These are phyloP conservation scores for Sycon ciliatum DNA, from an alignment of 37 sponge, comb jelly and placozoan genomes.

Conservation along the genomic window DNA sequence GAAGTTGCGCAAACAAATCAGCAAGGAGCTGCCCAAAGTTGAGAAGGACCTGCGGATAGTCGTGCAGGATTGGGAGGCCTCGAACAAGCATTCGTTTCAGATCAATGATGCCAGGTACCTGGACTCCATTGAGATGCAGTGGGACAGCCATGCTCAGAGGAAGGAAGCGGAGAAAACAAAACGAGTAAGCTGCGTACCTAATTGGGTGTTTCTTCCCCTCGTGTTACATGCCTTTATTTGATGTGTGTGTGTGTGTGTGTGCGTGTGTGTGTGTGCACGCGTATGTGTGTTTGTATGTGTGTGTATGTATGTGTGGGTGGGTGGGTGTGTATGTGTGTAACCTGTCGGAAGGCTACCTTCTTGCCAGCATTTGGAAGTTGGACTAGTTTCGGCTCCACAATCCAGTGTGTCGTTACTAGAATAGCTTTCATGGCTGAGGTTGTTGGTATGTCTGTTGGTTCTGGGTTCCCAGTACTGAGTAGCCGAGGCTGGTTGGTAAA, in stretches of 20 bases:
- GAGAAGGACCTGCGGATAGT: conserved; percentile 44
- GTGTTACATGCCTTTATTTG: background rate
- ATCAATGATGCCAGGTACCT: conserved; percentile 49
- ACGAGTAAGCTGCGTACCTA: conserved; percentile 28
- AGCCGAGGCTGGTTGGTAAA: no score
- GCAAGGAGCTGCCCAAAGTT: conserved; percentile 64
- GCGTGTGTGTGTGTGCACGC: background rate
- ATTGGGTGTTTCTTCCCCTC: background rate
- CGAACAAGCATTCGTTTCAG: conserved; percentile 36
- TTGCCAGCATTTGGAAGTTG: no score
- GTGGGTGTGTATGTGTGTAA: no score
- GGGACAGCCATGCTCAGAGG: conserved; percentile 25
- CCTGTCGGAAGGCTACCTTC: no score
- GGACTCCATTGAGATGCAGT: conserved; percentile 49
- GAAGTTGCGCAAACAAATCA: conserved; percentile 43
- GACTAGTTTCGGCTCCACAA: no score
- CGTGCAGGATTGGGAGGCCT: conserved; percentile 53
- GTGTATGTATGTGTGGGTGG: no score
- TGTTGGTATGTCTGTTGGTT: no score
- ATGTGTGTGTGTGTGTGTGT: background rate
- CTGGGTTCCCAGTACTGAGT: no score
- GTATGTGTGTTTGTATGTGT: no score
- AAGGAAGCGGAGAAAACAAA: conserved; percentile 46
- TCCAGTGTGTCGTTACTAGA: no score
- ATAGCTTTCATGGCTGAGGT: no score